phyloP scores from a whole-genome alignment of 2,113 vertebrate genomes.

The Cairina moschata region DNA sequence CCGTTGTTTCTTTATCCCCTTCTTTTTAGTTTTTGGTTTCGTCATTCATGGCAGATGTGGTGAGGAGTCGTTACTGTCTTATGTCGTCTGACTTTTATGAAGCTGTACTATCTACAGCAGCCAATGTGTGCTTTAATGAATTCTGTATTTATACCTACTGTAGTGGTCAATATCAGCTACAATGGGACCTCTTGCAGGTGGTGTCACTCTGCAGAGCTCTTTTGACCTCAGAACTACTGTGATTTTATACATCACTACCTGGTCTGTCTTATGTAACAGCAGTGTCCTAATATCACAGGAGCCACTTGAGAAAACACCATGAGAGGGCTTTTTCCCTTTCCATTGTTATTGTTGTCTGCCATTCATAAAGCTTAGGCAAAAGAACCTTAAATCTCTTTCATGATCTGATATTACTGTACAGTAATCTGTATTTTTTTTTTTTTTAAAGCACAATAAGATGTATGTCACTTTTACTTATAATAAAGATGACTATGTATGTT shows the following conservation, averaged over 20 bases:
- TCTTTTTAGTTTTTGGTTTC: background rate
- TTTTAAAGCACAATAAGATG: background rate
- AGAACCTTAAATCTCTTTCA: slow-evolving; percentile 8
- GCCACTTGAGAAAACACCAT: background rate
- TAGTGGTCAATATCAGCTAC: background rate
- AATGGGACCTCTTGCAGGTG: background rate
- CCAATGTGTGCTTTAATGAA: rapidly evolving
- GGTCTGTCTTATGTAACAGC: background rate
- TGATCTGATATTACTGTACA: background rate
- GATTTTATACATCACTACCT: background rate
- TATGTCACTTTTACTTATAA: background rate
- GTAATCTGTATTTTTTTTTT: background rate
- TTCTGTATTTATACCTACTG: background rate
- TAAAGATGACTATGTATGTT: background rate
- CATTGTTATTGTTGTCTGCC: background rate
- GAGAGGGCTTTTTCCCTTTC: background rate
- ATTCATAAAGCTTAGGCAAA: slow-evolving; percentile 8
- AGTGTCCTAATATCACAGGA: background rate
- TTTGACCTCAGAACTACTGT: background rate
- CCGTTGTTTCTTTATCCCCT: background rate
- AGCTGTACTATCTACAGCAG: background rate
- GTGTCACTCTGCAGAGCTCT: background rate
- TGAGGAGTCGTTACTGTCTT: background rate
- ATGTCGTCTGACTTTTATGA: background rate
- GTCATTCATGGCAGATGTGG: background rate